Evolutionary conservation across 2,797 vertebrate species (phyloP), one percentile per base, ranked within the genome.

Genomic region (Notolabrus celidotus): DNA sequence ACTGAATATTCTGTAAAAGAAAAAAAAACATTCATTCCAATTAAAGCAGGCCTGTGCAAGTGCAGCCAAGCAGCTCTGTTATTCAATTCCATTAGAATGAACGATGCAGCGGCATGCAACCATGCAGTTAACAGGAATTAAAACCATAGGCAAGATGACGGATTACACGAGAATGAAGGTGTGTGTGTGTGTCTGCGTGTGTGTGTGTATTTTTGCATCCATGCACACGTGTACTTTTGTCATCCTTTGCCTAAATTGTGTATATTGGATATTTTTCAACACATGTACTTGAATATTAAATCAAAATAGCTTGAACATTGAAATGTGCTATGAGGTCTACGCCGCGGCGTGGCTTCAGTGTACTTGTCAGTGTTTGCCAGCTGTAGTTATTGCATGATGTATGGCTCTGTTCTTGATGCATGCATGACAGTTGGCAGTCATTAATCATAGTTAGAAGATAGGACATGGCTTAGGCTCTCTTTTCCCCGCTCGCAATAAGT

Each of bases 51-150:
- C 82, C 91, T 90, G 90, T 88, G 90, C 82, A 82, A 84, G 92
- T 87, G 91, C 92, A 94, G 84, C 89, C 90, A 90, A 91, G 92
- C 93, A 91, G 83, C 84, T 88, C 89, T 93, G 92, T 93, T 94
- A 93, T 94, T 94, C 94, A 93, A 93, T 94, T 94, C 92, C 92
- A 93, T 94, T 92, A 93, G 92, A 93, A 93, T 91, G 93, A 93
- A 93, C 86, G 87, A 91, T 92, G 90, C 93, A 92, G 89, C 69
- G 86, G 86, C 86, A 92, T 90, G 92, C 89, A 93, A 90, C 93
- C 90, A 93, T 92, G 93, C 92, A 93, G 92, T 92, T 94, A 94
- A 93, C 93, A 93, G 91, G 93, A 94, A 95, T 95, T 94, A 94
- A 94, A 94, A 93, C 90, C 90, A 93, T 85, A 89, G 92, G 93